Evolutionary conservation across 2,888 invertebrate genomes (phyloP).

Genomic region (Linyphia triangularis): DNA sequence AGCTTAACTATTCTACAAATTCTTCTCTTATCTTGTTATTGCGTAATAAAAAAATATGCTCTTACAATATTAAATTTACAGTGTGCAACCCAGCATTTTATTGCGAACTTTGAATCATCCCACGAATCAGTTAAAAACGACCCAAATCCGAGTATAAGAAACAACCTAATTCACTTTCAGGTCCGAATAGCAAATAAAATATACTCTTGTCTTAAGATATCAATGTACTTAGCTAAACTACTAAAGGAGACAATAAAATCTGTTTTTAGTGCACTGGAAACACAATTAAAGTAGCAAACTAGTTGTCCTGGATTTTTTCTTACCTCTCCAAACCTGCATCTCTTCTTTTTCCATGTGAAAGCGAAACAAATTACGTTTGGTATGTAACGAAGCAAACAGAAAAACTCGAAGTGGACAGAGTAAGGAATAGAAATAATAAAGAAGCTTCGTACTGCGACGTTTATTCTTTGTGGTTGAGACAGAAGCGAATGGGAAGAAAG

Average conservation of each 20-base stretch:
- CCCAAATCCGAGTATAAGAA: not conserved
- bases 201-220: not conserved
- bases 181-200: not conserved
- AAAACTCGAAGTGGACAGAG: not conserved
- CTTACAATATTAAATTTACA: too few relatives aligned
- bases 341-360: slow-evolving; percentile 1
- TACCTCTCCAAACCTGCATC: not conserved
- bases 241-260: slow-evolving; percentile 43
- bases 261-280: slow-evolving; percentile 34
- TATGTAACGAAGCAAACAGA: slow-evolving; percentile 24
- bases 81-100: too few relatives aligned
- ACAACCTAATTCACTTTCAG: not conserved
- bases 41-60: too few relatives aligned
- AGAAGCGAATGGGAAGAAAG: not conserved
- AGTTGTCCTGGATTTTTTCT: not conserved
- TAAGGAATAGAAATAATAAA: not conserved
- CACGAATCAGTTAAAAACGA: not conserved
- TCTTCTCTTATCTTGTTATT: too few relatives aligned
- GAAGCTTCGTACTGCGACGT: not conserved
- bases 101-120: not conserved
- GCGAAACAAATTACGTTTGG: slow-evolving; percentile 44
- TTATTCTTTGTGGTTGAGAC: slow-evolving; percentile 6
- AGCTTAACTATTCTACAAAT: too few relatives aligned
- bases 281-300: slow-evolving; percentile 51
- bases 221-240: not conserved